Conservation (phyloP, 2,888 invertebrate species). For the Nysson spinosus region DNA sequence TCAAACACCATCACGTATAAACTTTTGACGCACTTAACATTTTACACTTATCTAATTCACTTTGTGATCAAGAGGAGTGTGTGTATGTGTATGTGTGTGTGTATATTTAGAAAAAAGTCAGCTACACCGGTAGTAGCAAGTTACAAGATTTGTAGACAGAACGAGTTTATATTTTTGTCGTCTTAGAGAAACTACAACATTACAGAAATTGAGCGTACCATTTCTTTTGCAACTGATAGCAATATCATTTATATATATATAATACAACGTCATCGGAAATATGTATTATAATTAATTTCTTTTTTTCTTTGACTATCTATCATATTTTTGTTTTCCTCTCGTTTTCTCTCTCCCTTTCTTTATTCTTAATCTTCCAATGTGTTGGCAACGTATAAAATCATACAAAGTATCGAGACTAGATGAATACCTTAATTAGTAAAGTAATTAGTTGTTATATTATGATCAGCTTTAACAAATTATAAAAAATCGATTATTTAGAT, state of each 20-base stretch:
- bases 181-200: conserved; percentile 38
- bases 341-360: conserved; percentile 27
- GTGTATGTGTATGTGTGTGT: too few relatives aligned
- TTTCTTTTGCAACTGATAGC: conserved; percentile 26
- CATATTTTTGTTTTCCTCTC: too few relatives aligned
- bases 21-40: too few relatives aligned
- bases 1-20: too few relatives aligned
- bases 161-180: conserved; percentile 38
- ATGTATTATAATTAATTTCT: conserved; percentile 28
- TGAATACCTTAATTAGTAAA: conserved; percentile 61
- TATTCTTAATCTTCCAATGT: conserved; percentile 50
- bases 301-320: too few relatives aligned
- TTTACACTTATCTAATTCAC: too few relatives aligned
- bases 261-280: conserved; percentile 28
- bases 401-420: conserved; percentile 68
- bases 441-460: conserved; percentile 58
- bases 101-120: conserved; percentile 16
- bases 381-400: conserved; percentile 64
- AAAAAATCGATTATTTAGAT: conserved; percentile 54
- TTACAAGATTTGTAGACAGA: conserved; percentile 21
- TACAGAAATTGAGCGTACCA: conserved; percentile 52
- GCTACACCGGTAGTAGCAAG: conserved; percentile 17
- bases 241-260: conserved; percentile 34
- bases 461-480: conserved; percentile 59
- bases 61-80: too few relatives aligned